Evolutionary conservation across 2,888 invertebrate genomes (phyloP).

Genomic region (Agrenia bidenticulata): DNA sequence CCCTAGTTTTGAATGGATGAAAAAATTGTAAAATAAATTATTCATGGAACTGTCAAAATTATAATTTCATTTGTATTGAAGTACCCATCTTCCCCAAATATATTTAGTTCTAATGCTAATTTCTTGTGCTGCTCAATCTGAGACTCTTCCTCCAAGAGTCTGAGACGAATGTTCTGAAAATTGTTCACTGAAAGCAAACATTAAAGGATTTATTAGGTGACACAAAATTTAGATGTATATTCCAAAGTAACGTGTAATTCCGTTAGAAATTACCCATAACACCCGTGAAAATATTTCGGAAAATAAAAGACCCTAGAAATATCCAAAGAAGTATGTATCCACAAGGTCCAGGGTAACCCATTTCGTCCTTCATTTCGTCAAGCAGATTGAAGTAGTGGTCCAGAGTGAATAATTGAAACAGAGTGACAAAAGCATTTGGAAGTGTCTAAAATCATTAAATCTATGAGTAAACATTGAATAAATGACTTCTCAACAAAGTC

Average conservation of each 20-base stretch:
- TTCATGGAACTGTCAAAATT: no score
- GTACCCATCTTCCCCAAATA: slow-evolving; percentile 14
- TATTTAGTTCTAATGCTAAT: slow-evolving; percentile 15
- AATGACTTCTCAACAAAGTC: not conserved
- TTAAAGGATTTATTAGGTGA: not conserved
- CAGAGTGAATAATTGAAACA: slow-evolving; percentile 51
- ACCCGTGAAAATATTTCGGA: slow-evolving; percentile 51
- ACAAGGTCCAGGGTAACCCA: slow-evolving; percentile 25
- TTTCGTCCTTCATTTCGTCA: slow-evolving; percentile 26
- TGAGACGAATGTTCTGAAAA: slow-evolving; percentile 48
- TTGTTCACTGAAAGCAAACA: slow-evolving; percentile 38
- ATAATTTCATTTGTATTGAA: not conserved
- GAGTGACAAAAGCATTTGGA: slow-evolving; percentile 39
- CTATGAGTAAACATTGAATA: not conserved
- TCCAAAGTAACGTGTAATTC: not conserved
- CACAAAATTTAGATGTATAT: not conserved
- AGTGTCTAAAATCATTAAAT: slow-evolving; percentile 29
- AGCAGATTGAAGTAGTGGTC: slow-evolving; percentile 48
- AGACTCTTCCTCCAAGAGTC: slow-evolving; percentile 23
- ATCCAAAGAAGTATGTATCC: slow-evolving; percentile 46
- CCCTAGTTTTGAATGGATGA: not conserved
- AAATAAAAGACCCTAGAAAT: slow-evolving; percentile 50
- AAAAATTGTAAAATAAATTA: not conserved
- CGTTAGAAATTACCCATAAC: slow-evolving; percentile 44
- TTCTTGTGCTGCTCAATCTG: slow-evolving; percentile 5